These are phyloP conservation scores for Macaria liturata DNA, from an alignment of 2,888 invertebrate species.

Conservation along the genomic window DNA sequence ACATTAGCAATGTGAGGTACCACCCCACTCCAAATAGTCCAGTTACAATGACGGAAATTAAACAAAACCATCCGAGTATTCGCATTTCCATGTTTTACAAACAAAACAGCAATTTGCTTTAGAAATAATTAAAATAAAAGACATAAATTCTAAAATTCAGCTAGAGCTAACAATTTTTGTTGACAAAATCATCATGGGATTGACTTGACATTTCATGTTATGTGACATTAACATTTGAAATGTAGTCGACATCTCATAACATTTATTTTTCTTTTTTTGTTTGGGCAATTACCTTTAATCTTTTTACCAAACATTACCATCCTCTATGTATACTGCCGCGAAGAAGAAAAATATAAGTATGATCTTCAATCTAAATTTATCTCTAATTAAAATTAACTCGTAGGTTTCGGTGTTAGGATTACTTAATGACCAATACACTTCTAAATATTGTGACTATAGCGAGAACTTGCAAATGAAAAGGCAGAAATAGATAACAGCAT, in stretches of 20 bases:
- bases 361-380: too few species aligned
- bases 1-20: constrained; percentile 65
- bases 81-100: constrained; percentile 51
- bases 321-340: too few species aligned
- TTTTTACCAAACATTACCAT: too few species aligned
- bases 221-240: too few species aligned
- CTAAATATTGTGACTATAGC: too few species aligned
- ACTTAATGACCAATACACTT: too few species aligned
- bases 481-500: constrained; percentile 55
- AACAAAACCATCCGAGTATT: constrained; percentile 66
- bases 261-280: too few species aligned
- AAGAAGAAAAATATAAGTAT: too few species aligned
- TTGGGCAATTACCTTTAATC: too few species aligned
- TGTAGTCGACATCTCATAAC: too few species aligned
- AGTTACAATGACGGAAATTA: constrained; percentile 66
- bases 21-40: constrained; percentile 70
- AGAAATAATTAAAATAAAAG: constrained; percentile 44
- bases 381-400: too few species aligned
- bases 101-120: constrained; percentile 29
- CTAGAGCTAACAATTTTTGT: constrained; percentile 38
- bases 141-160: constrained; percentile 40
- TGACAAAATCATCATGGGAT: constrained; percentile 5
- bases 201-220: neutral
- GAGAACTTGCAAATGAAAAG: neutral
- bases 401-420: too few species aligned